phyloP scores from a whole-genome alignment of 2,797 vertebrate genomes.

The Menidia menidia region DNA sequence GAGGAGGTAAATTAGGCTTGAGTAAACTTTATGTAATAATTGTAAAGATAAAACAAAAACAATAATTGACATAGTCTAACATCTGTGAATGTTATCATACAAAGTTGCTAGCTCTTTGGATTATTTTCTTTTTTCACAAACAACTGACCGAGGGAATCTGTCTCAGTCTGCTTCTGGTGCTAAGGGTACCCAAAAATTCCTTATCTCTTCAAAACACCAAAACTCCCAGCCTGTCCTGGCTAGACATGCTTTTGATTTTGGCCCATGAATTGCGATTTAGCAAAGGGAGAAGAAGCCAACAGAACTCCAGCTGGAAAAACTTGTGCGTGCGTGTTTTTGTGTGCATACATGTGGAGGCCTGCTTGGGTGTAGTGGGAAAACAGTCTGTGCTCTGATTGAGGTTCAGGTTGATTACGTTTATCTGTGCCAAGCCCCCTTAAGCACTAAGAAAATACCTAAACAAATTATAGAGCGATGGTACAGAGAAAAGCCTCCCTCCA shows the following conservation, averaged over 20 bases:
- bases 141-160: conserved; percentile 70
- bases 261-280: conserved; percentile 69
- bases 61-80: conserved; percentile 38
- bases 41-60: conserved; percentile 30
- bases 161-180: conserved; percentile 66
- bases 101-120: conserved; percentile 46
- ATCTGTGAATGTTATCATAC: conserved; percentile 64
- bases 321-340: conserved; percentile 26
- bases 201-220: conserved; percentile 80
- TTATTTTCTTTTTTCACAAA: conserved; percentile 71
- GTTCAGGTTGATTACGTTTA: conserved; percentile 64
- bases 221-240: conserved; percentile 67
- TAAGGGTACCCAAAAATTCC: conserved; percentile 66
- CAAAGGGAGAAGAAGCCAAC: conserved; percentile 20
- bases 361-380: conserved; percentile 26
- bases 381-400: conserved; percentile 32
- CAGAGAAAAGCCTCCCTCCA: conserved; percentile 54
- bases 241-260: conserved; percentile 73
- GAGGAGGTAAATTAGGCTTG: conserved; percentile 24
- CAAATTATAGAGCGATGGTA: conserved; percentile 39
- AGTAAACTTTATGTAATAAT: conserved; percentile 30
- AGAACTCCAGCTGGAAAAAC: conserved; percentile 66
- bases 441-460: conserved; percentile 33
- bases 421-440: conserved; percentile 40
- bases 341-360: conserved; percentile 1